Evolutionary conservation across 2,797 vertebrate genomes (phyloP).

Genomic region (Paguma larvata): DNA sequence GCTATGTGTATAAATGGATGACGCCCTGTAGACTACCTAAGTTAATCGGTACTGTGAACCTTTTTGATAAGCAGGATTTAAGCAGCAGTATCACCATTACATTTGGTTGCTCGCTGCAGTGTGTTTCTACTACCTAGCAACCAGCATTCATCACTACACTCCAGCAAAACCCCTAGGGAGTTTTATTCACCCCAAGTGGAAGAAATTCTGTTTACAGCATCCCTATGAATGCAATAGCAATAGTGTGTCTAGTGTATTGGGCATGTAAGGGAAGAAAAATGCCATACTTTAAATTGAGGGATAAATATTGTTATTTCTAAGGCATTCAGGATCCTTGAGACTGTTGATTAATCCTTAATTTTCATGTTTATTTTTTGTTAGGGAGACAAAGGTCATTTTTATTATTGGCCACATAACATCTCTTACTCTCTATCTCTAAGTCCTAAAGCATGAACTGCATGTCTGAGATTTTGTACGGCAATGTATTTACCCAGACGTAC

Average conservation of each 20-base stretch:
- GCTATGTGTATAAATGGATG: constrained; percentile 82
- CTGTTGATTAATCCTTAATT: constrained; percentile 87
- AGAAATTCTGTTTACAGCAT: constrained; percentile 82
- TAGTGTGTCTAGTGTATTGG: constrained; percentile 82
- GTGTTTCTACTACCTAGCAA: constrained; percentile 82
- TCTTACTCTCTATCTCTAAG: constrained; percentile 85
- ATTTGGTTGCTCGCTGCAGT: constrained; percentile 75
- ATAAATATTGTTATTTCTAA: constrained; percentile 62
- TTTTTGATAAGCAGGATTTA: constrained; percentile 80
- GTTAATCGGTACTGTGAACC: constrained; percentile 77
- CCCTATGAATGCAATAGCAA: constrained; percentile 79
- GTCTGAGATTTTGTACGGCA: constrained; percentile 88
- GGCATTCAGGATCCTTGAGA: constrained; percentile 82
- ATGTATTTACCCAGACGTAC: constrained; percentile 88
- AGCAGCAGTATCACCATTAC: constrained; percentile 74
- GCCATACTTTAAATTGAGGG: constrained; percentile 58
- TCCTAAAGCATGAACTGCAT: constrained; percentile 90
- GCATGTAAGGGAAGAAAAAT: constrained; percentile 82
- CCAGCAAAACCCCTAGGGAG: constrained; percentile 73
- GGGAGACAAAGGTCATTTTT: constrained; percentile 81
- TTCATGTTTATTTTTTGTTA: constrained; percentile 84
- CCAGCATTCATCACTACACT: constrained; percentile 81
- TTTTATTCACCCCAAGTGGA: constrained; percentile 73
- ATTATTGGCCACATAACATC: constrained; percentile 81
- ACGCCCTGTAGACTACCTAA: constrained; percentile 78